Evolutionary conservation across 1,140 invertebrate genomes (phyloP), one percentile per base, ranked within the genome.

Genomic region (Sitodiplosis mosellana): DNA sequence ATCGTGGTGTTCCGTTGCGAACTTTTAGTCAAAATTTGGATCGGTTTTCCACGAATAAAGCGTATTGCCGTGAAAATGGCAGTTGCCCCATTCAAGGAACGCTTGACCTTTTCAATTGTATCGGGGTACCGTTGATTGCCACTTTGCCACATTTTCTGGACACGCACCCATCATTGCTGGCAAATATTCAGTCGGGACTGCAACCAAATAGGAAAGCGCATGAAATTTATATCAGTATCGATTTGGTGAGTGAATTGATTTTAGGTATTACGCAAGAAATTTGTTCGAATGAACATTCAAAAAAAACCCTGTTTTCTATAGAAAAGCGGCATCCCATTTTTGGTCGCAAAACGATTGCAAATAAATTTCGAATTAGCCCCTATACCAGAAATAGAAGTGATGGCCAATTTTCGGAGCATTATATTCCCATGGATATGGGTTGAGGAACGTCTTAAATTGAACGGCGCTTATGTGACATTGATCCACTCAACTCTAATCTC

Each of bases 61-160:
- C 27, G 10, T 27, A 27, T 27, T 27, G 27, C 27, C 27, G 27
- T 27, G 27, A 27, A 27, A 27, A 27, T 27, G 27, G 27, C 27
- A 27, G 27, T 27, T 27, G 27, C 10, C 66, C 76, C 0, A 74
- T 74, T 20, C 78, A 76, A 55, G 84, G 85, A 1, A 64, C 80
- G 1, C 75, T 83, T 59, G 80, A 86, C 59, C 48, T 64, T 21
- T 51, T 51, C 0, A 42, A 55, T 3, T 87, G 82, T 54, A 52
- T 74, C 2, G 75, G 75, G 1, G 76, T 72, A 0, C 62, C 62
- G 0, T 15, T 64, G 1, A 51, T 64, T 4, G 60, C 59, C 6
- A 62, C 86, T 1, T 64, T 83, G 53, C 88, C 89, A 1, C 89
- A 94, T 65, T 89, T 88, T 59, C 80, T 81, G 48, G 66, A 76